Evolutionary conservation across 2,888 invertebrate genomes (phyloP).

Genomic region (Alloplasta piceator): DNA sequence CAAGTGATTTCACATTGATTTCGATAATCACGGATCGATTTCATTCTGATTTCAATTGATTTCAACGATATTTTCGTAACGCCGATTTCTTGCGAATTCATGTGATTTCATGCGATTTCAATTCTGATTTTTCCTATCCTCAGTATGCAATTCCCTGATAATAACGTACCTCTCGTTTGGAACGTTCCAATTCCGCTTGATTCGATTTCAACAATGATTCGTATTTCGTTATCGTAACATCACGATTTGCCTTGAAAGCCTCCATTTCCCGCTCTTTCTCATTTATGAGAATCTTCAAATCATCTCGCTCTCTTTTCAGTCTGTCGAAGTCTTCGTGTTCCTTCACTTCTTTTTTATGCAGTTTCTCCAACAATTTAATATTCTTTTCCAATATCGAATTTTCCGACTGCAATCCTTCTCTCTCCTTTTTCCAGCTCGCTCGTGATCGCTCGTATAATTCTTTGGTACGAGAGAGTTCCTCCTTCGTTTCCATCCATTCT

Average conservation of each 20-base stretch:
- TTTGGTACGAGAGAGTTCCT: conserved; percentile 57
- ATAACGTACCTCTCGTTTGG: conserved; percentile 69
- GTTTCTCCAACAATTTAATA: conserved; percentile 52
- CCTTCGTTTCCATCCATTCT: conserved; percentile 67
- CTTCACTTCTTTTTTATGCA: conserved; percentile 66
- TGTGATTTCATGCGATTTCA: no score
- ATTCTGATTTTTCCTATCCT: no score
- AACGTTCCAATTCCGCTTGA: conserved; percentile 73
- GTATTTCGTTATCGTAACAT: conserved; percentile 73
- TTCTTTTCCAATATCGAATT: conserved; percentile 31
- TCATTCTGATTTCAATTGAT: no score
- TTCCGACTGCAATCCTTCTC: conserved; percentile 16
- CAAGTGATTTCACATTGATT: no score
- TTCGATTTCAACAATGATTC: conserved; percentile 73
- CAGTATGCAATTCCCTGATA: no score
- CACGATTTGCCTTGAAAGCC: conserved; percentile 74
- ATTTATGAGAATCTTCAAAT: conserved; percentile 66
- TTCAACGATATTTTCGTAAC: no score
- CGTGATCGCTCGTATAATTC: conserved; percentile 63
- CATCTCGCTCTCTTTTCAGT: conserved; percentile 67
- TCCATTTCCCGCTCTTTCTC: conserved; percentile 75
- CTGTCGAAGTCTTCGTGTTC: conserved; percentile 70
- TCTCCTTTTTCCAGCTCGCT: conserved; percentile 46
- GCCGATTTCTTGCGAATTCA: no score
- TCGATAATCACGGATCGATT: no score